Base-by-base conservation (phyloP, 92 coral and sea anemone genomes). In the Siderastrea siderea region DNA sequence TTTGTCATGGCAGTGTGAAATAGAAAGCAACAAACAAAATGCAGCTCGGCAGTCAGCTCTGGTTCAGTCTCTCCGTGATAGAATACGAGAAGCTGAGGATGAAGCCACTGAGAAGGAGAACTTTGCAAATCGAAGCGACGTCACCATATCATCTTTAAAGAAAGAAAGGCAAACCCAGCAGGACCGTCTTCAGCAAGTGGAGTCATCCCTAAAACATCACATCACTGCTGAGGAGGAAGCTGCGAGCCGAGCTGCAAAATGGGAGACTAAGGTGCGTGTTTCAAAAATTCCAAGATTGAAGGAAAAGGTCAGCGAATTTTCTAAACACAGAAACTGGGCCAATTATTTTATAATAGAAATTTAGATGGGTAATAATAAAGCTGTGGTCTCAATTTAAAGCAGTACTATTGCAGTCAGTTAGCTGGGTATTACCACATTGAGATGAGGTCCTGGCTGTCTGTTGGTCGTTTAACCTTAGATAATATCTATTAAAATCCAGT, bases 11-110 rank as follows among this genome's bases (percentile, higher is more conserved):
- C 90, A 98, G 99, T 98, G 99, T 91, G 99, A 98, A 83, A 91
- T 98, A 69, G 99, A 98, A 77, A 88, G 98, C 68, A 94, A 95
- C 55, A 98, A 94, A 77, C 99, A 98, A 85, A 98, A 92, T 89
- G 94, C 96, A 11, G 99, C 99, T 8, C 82, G 99, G 49, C 94
- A 96, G 73, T 76, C 97, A 51, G 98, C 99, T 4, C 84, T 98
- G 67, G 91, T 98, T 8, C 96, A 96, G 72, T 98, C 99, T 5
- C 90, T 98, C 53, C 92, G 99, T 46, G 98, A 98, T 68, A 85
- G 99, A 74, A 92, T 97, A 64, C 98, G 96, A 71, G 99, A 97
- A 69, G 98, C 99, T 4, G 98, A 97, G 53, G 99, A 97, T 65
- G 88, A 91, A 14, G 96, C 98, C 1, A 96, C 86, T 44, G 94